Evolutionary conservation across 2,888 invertebrate genomes (phyloP), one percentile per base, ranked within the genome.

Genomic region (Neuroscelio doddi): DNA sequence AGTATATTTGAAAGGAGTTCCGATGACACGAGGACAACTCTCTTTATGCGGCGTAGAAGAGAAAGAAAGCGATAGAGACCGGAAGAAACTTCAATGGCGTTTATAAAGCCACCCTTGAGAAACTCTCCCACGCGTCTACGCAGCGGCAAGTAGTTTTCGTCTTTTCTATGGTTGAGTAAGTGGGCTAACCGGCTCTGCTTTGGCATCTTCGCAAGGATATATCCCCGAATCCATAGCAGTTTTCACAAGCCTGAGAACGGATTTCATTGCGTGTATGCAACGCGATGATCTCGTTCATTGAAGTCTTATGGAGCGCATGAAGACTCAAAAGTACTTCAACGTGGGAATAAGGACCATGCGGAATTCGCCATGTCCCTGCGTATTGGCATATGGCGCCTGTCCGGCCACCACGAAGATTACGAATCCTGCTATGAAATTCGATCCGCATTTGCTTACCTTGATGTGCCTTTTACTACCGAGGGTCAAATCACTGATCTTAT

Each of bases 111-210:
- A n/a, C n/a, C n/a, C n/a, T n/a, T n/a, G n/a, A 26, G 9, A 7
- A 29, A 29, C 29, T 29, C 29, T 29, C 29, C 29, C 29, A 29
- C 29, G 29, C 29, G n/a, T n/a, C n/a, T n/a, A n/a, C n/a, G n/a
- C n/a, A n/a, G n/a, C n/a, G n/a, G n/a, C n/a, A n/a, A n/a, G n/a
- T n/a, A 29, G 29, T 29, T 29, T 29, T 29, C 29, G 29, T 29
- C 29, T 29, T 29, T 29, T 9, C 3, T 29, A 9, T 9, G 29
- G 29, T 8, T 29, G 29, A 9, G 29, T n/a, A 29, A 29, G 29
- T 29, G 29, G 29, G 29, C 29, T n/a, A 29, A 29, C 29, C 29
- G 29, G 29, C 29, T 29, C 29, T n/a, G 7, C 29, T 8, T 29
- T 1, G n/a, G 9, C 9, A 29, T 29, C 29, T 1, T n/a, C n/a